These are phyloP conservation scores for Eupithecia centaureata DNA, from an alignment of 2,888 invertebrate genomes.

Conservation along the genomic window DNA sequence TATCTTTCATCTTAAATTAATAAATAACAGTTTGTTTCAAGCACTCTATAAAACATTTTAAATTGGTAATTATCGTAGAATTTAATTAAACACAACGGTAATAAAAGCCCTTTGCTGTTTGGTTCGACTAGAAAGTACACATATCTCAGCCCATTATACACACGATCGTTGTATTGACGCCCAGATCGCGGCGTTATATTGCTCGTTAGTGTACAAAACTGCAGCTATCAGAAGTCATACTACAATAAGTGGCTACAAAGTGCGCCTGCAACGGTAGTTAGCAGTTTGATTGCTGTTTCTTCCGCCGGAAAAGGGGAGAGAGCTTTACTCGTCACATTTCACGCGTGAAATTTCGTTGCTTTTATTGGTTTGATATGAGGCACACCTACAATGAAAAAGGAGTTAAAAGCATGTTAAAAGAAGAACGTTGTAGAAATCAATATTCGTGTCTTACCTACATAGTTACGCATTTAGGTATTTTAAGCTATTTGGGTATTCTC, in stretches of 20 bases:
- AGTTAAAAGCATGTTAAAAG: not conserved
- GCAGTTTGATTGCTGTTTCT: constrained; percentile 51
- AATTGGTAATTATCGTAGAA: not conserved
- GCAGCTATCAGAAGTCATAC: constrained; percentile 49
- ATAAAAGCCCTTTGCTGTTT: not conserved
- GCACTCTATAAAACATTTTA: not conserved
- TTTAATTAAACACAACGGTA: not conserved
- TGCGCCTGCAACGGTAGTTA: constrained; percentile 57
- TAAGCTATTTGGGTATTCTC: too few relatives aligned
- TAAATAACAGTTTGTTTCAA: not conserved
- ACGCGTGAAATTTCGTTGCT: constrained; percentile 39
- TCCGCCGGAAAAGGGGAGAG: constrained; percentile 31
- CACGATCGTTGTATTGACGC: constrained; percentile 1
- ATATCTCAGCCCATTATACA: not conserved
- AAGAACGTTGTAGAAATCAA: not conserved
- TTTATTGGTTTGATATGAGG: constrained; percentile 18
- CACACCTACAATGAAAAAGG: not conserved
- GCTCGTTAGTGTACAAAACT: constrained; percentile 36
- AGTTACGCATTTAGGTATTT: too few relatives aligned
- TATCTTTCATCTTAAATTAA: too few relatives aligned
- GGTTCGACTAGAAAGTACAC: not conserved
- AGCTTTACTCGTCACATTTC: constrained; percentile 31
- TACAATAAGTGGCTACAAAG: constrained; percentile 49
- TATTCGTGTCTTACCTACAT: not conserved
- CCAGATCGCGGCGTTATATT: constrained; percentile 19